These are phyloP conservation scores for Muscina levida DNA, from an alignment of 2,888 invertebrate species.

Conservation along the genomic window DNA sequence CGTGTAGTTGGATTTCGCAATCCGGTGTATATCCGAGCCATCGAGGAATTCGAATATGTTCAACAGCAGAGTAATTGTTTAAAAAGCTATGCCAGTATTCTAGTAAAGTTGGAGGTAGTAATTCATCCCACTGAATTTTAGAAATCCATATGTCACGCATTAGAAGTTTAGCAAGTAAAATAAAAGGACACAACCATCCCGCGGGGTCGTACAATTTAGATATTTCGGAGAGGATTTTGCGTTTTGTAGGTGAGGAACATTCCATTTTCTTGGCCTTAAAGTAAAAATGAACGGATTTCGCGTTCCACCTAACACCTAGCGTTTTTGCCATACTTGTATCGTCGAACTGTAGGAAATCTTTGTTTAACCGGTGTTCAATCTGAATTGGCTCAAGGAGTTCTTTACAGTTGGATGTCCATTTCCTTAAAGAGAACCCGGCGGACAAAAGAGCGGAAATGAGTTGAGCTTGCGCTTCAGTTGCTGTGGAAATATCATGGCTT, in stretches of 20 bases:
- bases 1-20: background rate
- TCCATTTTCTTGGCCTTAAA: too few relatives aligned
- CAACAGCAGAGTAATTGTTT: background rate
- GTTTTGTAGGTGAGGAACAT: slow-evolving; percentile 36
- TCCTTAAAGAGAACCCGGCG: too few relatives aligned
- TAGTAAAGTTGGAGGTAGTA: background rate
- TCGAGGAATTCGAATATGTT: background rate
- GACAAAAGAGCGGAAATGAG: background rate
- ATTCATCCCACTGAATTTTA: background rate
- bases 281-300: too few relatives aligned
- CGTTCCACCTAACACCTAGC: background rate
- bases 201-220: slow-evolving; percentile 62
- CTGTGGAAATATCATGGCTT: background rate
- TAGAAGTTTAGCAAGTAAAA: slow-evolving; percentile 52
- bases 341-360: too few relatives aligned
- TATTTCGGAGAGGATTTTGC: slow-evolving; percentile 54
- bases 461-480: background rate
- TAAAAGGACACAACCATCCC: slow-evolving; percentile 56
- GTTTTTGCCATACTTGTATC: too few relatives aligned
- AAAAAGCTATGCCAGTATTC: slow-evolving; percentile 5
- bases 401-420: too few relatives aligned
- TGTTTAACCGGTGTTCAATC: slow-evolving; percentile 9
- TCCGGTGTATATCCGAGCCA: background rate
- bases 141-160: slow-evolving; percentile 19
- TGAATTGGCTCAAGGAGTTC: background rate